phyloP scores from a whole-genome alignment of 2,797 vertebrate species.

The Oceanodroma leucorhoa region DNA sequence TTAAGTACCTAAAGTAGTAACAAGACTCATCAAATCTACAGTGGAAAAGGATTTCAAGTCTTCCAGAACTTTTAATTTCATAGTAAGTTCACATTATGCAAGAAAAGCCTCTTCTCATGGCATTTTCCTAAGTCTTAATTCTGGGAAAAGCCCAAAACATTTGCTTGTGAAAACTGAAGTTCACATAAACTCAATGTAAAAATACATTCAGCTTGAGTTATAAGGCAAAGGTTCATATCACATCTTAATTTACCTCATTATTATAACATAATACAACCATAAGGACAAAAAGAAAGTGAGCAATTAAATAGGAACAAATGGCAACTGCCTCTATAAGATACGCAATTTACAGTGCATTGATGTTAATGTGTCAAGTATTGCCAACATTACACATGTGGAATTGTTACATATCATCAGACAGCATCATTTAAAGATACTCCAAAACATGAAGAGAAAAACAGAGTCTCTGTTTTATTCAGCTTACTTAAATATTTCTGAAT shows the following conservation, averaged over 20 bases:
- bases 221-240: background rate
- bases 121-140: background rate
- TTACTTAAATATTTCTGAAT: background rate
- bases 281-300: background rate
- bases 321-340: background rate
- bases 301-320: background rate
- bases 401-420: background rate
- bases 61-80: background rate
- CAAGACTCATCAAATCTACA: background rate
- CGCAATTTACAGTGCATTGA: background rate
- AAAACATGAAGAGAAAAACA: background rate
- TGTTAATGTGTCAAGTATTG: background rate
- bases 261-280: background rate
- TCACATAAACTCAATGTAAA: background rate
- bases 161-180: background rate
- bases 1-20: background rate
- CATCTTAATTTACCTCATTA: background rate
- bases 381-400: background rate
- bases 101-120: background rate
- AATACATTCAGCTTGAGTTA: background rate
- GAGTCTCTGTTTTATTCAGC: background rate
- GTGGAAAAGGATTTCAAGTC: background rate
- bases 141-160: background rate
- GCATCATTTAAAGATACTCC: background rate
- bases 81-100: background rate